Percentiles rank a stretch among this genome's conserved stretches.
These are phyloP conservation scores for Drosophila elegans DNA, from an alignment of 1,140 invertebrate species.

Conservation along the genomic window DNA sequence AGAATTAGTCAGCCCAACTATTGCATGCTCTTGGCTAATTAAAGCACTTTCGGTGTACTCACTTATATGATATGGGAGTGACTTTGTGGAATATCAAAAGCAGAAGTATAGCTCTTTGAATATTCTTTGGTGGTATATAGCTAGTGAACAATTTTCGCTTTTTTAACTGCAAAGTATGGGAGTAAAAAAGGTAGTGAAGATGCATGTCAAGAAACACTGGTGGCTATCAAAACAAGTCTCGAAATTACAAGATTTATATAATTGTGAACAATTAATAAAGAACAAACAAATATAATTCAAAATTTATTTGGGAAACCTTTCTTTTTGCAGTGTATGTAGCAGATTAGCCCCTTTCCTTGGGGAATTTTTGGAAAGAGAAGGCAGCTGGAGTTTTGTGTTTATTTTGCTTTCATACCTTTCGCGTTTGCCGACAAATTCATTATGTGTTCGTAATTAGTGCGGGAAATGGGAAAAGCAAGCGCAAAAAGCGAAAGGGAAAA, in stretches of 20 bases:
- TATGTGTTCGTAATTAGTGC: slow-evolving; percentile 57
- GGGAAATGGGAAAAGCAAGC: slow-evolving; percentile 43
- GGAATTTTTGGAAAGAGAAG: slow-evolving; percentile 20
- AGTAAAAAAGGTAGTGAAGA: neutral
- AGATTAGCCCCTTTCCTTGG: neutral
- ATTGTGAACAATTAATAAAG: too few relatives aligned
- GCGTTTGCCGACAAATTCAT: slow-evolving; percentile 46
- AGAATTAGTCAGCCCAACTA: slow-evolving; percentile 32
- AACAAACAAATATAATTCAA: too few relatives aligned
- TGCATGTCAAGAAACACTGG: neutral
- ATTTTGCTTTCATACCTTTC: slow-evolving; percentile 28
- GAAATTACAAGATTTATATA: too few relatives aligned
- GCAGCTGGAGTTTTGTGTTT: slow-evolving; percentile 27
- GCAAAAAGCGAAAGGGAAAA: slow-evolving; percentile 30
- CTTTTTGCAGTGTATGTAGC: too few relatives aligned
- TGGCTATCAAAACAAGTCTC: too few relatives aligned
- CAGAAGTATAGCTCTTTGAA: neutral
- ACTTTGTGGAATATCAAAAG: slow-evolving; percentile 6
- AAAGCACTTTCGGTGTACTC: slow-evolving; percentile 67
- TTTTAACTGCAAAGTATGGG: neutral
- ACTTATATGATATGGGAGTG: slow-evolving; percentile 4
- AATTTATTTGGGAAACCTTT: too few relatives aligned
- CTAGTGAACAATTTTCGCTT: slow-evolving; percentile 7
- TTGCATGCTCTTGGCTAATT: slow-evolving; percentile 66
- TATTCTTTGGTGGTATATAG: slow-evolving; percentile 16